A percentile compares a stretch with the other conserved stretches of the same genome.
phyloP scores from a whole-genome alignment of 1,140 invertebrate species.

The Drosophila seguyi region DNA sequence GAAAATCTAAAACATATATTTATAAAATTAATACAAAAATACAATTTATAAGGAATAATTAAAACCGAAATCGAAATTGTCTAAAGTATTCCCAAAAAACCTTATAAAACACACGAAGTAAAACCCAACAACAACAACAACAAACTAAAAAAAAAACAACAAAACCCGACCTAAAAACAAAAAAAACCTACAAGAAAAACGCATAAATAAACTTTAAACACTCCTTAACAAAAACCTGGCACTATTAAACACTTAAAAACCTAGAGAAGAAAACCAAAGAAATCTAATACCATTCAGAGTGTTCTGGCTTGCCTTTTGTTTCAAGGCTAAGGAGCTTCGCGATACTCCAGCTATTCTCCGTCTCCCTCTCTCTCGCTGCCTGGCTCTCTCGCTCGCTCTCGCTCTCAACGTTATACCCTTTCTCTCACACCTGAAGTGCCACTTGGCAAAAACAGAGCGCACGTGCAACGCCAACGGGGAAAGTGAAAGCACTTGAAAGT shows the following conservation, averaged over 20 bases:
- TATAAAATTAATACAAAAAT: neutral
- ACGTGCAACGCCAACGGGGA: slow-evolving; percentile 67
- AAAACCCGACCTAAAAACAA: neutral
- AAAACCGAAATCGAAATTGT: neutral
- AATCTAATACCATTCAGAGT: neutral
- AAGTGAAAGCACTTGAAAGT: slow-evolving; percentile 78
- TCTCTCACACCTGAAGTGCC: slow-evolving; percentile 58
- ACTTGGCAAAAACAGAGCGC: slow-evolving; percentile 67
- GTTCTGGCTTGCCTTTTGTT: slow-evolving; percentile 30
- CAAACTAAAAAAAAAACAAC: too few relatives aligned
- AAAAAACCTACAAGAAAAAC: neutral
- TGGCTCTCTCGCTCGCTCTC: neutral
- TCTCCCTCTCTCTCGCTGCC: slow-evolving; percentile 26
- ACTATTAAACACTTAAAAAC: slow-evolving; percentile 5
- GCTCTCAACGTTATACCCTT: neutral
- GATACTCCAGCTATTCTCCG: slow-evolving; percentile 20
- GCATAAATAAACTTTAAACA: neutral
- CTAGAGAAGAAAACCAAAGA: neutral
- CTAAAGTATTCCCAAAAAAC: too few relatives aligned
- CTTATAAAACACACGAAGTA: neutral
- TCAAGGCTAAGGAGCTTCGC: slow-evolving; percentile 62
- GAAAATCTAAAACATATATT: neutral
- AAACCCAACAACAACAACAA: too few relatives aligned
- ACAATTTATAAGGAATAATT: too few relatives aligned
- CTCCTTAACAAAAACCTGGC: neutral